phyloP scores from a whole-genome alignment of 64 coral and sea anemone species.

The Dendrophyllia cribrosa region DNA sequence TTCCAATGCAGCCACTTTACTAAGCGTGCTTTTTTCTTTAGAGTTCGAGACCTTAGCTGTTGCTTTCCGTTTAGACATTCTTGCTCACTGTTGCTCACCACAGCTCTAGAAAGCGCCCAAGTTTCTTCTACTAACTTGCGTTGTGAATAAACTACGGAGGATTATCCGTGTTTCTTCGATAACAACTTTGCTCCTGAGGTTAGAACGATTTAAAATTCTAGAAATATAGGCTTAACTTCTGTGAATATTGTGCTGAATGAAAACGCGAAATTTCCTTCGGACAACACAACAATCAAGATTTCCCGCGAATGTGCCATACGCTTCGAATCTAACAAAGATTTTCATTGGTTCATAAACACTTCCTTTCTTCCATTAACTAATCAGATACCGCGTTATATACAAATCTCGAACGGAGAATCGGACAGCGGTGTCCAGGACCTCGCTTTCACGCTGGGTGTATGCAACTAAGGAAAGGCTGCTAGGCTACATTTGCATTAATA shows the following conservation, averaged over 20 bases:
- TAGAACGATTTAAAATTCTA: neutral
- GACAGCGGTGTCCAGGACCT: conserved; percentile 78
- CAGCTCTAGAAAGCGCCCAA: too few relatives aligned
- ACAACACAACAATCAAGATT: conserved; percentile 4
- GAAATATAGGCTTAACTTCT: neutral
- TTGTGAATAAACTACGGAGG: too few relatives aligned
- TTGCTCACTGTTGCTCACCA: neutral
- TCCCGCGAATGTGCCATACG: conserved; percentile 20
- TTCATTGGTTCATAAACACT: conserved; percentile 30
- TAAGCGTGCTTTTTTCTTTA: neutral
- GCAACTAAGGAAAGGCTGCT: conserved; percentile 5
- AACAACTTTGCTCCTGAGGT: neutral
- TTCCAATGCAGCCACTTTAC: neutral
- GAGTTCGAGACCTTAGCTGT: too few relatives aligned
- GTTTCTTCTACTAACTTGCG: too few relatives aligned
- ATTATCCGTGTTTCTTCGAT: neutral
- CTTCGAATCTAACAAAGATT: conserved; percentile 5
- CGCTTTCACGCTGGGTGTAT: conserved; percentile 86
- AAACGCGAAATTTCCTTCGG: neutral
- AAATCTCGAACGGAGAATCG: neutral
- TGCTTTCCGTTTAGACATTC: neutral
- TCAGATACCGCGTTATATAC: conserved; percentile 33
- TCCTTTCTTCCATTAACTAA: neutral
- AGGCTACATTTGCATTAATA: conserved; percentile 17
- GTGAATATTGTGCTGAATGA: neutral